A percentile compares a stretch with the other conserved stretches of the same genome.
These are phyloP conservation scores for Sialia sialis DNA, from an alignment of 2,113 vertebrate genomes.

Conservation along the genomic window DNA sequence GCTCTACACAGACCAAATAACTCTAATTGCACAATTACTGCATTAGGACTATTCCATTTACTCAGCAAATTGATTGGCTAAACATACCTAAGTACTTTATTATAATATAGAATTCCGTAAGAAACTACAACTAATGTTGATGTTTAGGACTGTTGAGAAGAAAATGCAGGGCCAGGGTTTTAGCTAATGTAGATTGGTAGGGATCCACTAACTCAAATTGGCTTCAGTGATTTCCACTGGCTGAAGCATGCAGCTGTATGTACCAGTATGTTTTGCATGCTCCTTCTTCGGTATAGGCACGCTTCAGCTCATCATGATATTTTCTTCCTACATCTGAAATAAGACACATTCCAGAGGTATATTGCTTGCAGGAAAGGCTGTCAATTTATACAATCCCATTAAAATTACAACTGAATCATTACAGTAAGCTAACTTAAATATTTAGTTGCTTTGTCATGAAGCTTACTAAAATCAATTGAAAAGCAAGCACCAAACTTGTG, in stretches of 20 bases:
- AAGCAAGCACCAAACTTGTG: conserved; percentile 30
- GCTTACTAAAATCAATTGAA: conserved; percentile 49
- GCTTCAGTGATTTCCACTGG: neutral
- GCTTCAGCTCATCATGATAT: neutral
- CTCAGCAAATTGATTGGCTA: conserved; percentile 45
- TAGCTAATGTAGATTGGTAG: neutral
- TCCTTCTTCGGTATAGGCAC: neutral
- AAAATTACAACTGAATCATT: conserved; percentile 56
- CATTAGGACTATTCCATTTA: conserved; percentile 49
- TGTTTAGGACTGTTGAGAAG: neutral
- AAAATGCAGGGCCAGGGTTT: neutral
- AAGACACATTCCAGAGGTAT: neutral
- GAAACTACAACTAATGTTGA: neutral
- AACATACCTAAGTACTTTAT: conserved; percentile 29
- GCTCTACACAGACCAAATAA: conserved; percentile 16
- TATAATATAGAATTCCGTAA: conserved; percentile 30
- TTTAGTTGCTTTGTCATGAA: conserved; percentile 27
- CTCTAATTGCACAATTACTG: conserved; percentile 45
- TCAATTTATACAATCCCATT: conserved; percentile 35
- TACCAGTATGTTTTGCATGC: neutral
- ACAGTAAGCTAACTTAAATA: conserved; percentile 34
- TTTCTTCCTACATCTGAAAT: neutral
- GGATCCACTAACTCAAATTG: neutral
- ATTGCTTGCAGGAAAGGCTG: neutral
- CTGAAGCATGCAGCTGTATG: neutral